Percentiles rank a stretch among this genome's conserved stretches.
Evolutionary conservation across 2,888 invertebrate species (phyloP).

Genomic region (Heliconius aoede): DNA sequence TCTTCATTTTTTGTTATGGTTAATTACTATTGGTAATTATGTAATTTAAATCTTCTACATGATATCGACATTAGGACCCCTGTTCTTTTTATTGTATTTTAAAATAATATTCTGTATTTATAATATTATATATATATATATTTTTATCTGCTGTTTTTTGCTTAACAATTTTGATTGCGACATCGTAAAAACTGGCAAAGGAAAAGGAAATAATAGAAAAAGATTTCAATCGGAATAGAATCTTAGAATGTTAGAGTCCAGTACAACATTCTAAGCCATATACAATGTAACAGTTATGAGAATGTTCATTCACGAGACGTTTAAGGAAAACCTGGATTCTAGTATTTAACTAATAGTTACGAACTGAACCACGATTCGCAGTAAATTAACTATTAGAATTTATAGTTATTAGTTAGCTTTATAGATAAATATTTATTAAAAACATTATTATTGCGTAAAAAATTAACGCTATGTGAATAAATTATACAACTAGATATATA

Average conservation of each 20-base stretch:
- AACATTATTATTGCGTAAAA: too few species aligned
- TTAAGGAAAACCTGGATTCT: constrained; percentile 4
- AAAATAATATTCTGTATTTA: too few species aligned
- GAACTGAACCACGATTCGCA: neutral
- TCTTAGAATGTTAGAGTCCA: constrained; percentile 32
- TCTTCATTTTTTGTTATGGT: too few species aligned
- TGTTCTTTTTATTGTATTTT: too few species aligned
- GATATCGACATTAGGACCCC: too few species aligned
- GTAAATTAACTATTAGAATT: neutral
- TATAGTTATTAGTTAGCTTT: too few species aligned
- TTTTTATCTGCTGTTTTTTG: neutral
- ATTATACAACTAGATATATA: too few species aligned
- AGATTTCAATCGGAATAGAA: constrained; percentile 29
- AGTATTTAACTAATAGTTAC: constrained; percentile 11
- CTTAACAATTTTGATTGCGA: neutral
- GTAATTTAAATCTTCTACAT: too few species aligned
- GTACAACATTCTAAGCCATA: constrained; percentile 41
- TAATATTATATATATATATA: neutral
- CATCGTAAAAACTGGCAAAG: constrained; percentile 23
- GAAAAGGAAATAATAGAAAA: constrained; percentile 26
- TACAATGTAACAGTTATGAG: constrained; percentile 43
- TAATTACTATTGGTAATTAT: too few species aligned
- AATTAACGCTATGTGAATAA: too few species aligned
- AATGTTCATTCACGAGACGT: constrained; percentile 44
- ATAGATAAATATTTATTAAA: neutral